Evolutionary conservation across 2,797 vertebrate genomes (phyloP), one percentile per base, ranked within the genome.

Genomic region (Morus bassanus): DNA sequence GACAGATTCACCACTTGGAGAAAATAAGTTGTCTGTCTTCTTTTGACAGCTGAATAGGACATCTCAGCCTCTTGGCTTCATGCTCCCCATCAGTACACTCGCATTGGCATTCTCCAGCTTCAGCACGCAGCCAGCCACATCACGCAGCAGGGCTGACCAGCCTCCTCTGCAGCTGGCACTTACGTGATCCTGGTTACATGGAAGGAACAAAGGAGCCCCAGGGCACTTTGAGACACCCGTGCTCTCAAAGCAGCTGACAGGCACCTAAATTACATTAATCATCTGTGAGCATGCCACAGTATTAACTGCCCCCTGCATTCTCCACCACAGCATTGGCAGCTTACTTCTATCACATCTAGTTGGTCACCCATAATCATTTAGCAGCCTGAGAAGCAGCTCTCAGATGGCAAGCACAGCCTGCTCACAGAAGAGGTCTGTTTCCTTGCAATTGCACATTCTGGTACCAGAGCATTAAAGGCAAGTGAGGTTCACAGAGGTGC

Each of bases 111-210:
- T 48, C 61, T 75, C 53, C 67, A 82, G 27, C 56, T 63, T n/a
- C 56, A 59, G 68, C 25, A 8, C 0, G 0, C 12, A 53, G 60
- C 31, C 65, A 57, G 64, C 33, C 76, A 60, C 3, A 0, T 14
- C 50, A 60, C 0, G 5, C 25, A 61, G 64, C n/a, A 33, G 30
- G 64, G 27, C 86, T 21, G 39, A 67, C 56, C 2, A 5, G n/a
- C 43, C 37, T 13, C 46, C n/a, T 63, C 51, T 59, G 61, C 33
- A 74, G 57, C 80, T 67, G 35, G 51, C 64, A 33, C 53, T 67
- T 30, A 33, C 1, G 0, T 30, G 64, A 0, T 63, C 28, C 53
- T 89, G 56, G 10, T 39, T 59, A 51, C 16, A 10, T 0, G 0
- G 39, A 45, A 0, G 1, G 68, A 43, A 45, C 0, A 0, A 56